phyloP scores from a whole-genome alignment of 2,113 vertebrate species.

The Emydura subglobosa region DNA sequence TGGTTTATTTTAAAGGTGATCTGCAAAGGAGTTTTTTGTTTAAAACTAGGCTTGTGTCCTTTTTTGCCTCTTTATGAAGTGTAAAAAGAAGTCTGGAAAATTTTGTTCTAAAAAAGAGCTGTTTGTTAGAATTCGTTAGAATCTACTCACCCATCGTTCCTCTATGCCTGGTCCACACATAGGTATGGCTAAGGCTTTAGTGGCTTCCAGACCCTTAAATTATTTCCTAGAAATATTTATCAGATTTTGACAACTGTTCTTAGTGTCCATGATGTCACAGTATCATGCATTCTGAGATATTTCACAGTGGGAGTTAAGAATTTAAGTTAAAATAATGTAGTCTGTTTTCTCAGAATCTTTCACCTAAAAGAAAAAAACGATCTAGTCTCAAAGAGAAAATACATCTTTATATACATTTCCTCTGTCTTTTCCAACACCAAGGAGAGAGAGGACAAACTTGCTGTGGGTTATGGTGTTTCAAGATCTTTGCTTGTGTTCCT shows the following conservation, averaged over 20 bases:
- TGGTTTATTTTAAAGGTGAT: neutral
- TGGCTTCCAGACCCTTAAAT: fast-evolving
- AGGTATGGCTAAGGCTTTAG: neutral
- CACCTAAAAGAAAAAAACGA: neutral
- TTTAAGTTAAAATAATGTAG: neutral
- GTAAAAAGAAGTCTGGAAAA: neutral
- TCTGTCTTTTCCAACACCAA: neutral
- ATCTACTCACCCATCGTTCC: neutral
- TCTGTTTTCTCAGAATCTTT: neutral
- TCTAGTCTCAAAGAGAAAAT: neutral
- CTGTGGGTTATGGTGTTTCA: neutral
- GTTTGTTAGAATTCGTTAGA: neutral
- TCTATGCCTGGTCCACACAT: fast-evolving
- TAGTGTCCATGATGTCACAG: neutral
- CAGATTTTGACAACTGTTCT: neutral
- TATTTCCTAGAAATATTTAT: neutral
- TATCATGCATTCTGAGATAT: neutral
- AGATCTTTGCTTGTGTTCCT: neutral
- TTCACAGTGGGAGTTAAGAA: neutral
- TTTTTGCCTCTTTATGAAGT: slow-evolving; percentile 9
- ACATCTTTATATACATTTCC: neutral
- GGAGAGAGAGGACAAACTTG: neutral
- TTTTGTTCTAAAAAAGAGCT: neutral
- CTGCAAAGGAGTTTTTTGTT: neutral
- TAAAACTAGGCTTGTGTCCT: neutral